A percentile compares a stretch with the other conserved stretches of the same genome.
These are phyloP conservation scores for Zeugodacus cucurbitae DNA, from an alignment of 1,140 invertebrate genomes.

Conservation along the genomic window DNA sequence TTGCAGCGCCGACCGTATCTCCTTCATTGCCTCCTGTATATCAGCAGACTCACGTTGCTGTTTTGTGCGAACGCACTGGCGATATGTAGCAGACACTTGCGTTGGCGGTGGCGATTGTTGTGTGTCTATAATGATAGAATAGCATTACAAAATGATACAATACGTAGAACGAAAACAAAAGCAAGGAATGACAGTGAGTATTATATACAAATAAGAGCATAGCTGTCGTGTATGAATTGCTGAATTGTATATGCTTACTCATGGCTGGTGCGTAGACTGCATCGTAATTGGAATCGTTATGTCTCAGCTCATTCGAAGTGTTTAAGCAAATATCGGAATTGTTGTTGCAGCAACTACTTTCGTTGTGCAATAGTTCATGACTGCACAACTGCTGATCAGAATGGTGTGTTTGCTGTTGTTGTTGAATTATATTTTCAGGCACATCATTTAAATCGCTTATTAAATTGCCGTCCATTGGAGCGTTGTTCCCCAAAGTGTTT, in stretches of 20 bases:
- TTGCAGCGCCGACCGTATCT: slow-evolving; percentile 83
- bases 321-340: slow-evolving; percentile 7
- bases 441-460: slow-evolving; percentile 50
- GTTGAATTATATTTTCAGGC: slow-evolving; percentile 17
- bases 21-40: slow-evolving; percentile 81
- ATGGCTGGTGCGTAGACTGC: slow-evolving; percentile 41
- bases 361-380: slow-evolving; percentile 41
- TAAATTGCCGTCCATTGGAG: slow-evolving; percentile 43
- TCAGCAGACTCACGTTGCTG: slow-evolving; percentile 50
- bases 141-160: neutral
- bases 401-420: slow-evolving; percentile 40
- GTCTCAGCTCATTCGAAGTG: slow-evolving; percentile 41
- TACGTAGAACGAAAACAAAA: neutral
- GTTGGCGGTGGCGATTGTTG: slow-evolving; percentile 49
- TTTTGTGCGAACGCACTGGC: slow-evolving; percentile 34
- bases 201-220: neutral
- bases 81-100: slow-evolving; percentile 47
- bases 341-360: slow-evolving; percentile 43
- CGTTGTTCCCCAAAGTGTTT: neutral
- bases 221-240: neutral
- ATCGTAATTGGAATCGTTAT: slow-evolving; percentile 45
- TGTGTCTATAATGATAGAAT: neutral
- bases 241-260: slow-evolving; percentile 6
- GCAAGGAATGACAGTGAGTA: neutral
- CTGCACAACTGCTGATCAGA: neutral